Evolutionary conservation across 2,113 vertebrate species (phyloP).

Genomic region (Cygnus buccinator): DNA sequence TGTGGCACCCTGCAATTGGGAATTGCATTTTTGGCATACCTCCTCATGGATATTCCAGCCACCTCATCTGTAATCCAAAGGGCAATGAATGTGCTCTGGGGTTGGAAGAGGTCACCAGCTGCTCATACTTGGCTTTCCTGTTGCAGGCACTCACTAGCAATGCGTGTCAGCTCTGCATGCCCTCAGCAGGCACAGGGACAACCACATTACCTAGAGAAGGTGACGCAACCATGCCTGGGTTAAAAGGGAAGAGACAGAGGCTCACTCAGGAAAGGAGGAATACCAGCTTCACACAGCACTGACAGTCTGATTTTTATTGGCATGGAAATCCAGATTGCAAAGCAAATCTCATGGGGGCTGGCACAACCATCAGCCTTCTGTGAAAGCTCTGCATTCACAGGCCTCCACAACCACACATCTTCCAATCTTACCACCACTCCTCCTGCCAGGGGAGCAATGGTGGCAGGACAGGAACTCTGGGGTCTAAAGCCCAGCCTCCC

Average conservation of each 20-base stretch:
- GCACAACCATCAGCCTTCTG: background rate
- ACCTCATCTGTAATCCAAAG: background rate
- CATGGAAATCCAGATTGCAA: background rate
- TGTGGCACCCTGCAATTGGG: background rate
- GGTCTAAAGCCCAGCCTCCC: background rate
- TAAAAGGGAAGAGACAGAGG: background rate
- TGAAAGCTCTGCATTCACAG: rapidly evolving
- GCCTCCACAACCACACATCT: background rate
- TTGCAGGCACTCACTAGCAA: background rate
- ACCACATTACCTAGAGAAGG: background rate
- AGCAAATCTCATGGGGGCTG: background rate
- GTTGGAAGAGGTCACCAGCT: background rate
- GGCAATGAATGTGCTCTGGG: background rate
- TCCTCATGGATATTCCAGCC: background rate
- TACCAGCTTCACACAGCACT: background rate
- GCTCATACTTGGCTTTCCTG: background rate
- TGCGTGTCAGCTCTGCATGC: rapidly evolving
- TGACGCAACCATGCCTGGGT: background rate
- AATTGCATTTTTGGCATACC: background rate
- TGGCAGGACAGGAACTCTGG: background rate
- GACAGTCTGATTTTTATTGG: background rate
- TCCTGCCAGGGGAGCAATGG: background rate
- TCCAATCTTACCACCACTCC: background rate
- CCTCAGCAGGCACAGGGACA: background rate
- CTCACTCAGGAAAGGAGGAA: background rate